Percentiles rank a stretch among this genome's conserved stretches.
These are phyloP conservation scores for Oryzias sinensis DNA, from an alignment of 2,797 vertebrate genomes.

Conservation along the genomic window DNA sequence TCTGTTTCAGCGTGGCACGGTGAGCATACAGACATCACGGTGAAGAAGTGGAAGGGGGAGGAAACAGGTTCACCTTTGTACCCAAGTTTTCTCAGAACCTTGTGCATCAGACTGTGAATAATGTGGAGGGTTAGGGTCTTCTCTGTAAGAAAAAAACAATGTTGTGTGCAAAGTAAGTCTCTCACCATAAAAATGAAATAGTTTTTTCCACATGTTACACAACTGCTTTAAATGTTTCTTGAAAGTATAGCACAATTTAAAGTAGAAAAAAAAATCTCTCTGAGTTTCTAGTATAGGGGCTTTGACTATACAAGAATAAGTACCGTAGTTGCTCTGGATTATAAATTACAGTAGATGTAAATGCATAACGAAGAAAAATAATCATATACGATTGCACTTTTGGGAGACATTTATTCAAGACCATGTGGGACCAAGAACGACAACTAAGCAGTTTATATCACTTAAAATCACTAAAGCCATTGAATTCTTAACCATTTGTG, in stretches of 20 bases:
- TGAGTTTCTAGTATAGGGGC: too few species aligned
- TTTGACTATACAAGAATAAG: too few species aligned
- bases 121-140: constrained; percentile 42
- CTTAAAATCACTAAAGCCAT: too few species aligned
- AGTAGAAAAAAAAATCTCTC: too few species aligned
- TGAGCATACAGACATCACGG: constrained; percentile 55
- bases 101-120: constrained; percentile 52
- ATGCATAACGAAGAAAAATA: too few species aligned
- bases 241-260: too few species aligned
- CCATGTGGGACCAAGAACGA: constrained; percentile 1
- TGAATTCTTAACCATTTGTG: too few species aligned
- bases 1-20: constrained; percentile 52
- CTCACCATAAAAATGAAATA: constrained; percentile 15
- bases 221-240: constrained; percentile 10
- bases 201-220: constrained; percentile 13
- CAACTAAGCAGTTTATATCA: too few species aligned
- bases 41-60: constrained; percentile 28
- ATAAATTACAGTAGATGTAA: too few species aligned
- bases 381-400: background rate
- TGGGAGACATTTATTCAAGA: constrained; percentile 8
- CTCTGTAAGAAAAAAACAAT: constrained; percentile 21
- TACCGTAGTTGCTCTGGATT: too few species aligned
- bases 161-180: constrained; percentile 13
- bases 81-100: constrained; percentile 48
- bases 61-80: constrained; percentile 60